Base-by-base conservation (phyloP, 2,888 invertebrate genomes). In the Charanyca ferruginea region DNA sequence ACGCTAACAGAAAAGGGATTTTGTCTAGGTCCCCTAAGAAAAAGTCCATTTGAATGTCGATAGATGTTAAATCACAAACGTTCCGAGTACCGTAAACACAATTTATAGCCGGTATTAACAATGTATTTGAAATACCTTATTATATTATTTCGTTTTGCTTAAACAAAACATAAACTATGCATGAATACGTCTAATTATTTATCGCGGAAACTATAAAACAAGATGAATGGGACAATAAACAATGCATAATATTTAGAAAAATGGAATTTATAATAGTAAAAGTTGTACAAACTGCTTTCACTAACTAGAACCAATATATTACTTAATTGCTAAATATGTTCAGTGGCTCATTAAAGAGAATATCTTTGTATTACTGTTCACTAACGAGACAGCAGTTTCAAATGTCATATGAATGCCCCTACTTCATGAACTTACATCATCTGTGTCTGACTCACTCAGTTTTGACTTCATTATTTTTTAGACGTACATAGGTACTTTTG, bases 361-460 rank as follows among this genome's bases (percentile, higher is more conserved):
- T 73, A 76, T 72, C 49, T 80, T 53, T 62, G 61, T 79, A 59
- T 83, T 81, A 85, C 79, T 80, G 80, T 75, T 75, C 58, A 72
- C 85, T 88, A 88, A 88, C 81, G 84, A 87, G 86, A 70, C 67
- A 66, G 61, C 63, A 68, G 73, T 65, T 81, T 75, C 57, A 80
- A 76, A 81, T 67, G 76, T 81, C 69, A 73, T 68, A 45, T 41
- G 23, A 63, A 64, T 61, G 62, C 13, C 8, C 28, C 13, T 73
- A 81, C 76, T 72, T 76, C 73, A 80, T 73, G 77, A 83, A 83
- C 75, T 83, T 83, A 80, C 78, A 81, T 79, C 71, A 79, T 78
- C 53, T 67, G 63, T 53, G 66, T 77, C 49, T 67, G 59, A 77
- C 76, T 85, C 84, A 81, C 67, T 80, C 79, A 80, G 72, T 84